Percentiles rank a stretch among this genome's conserved stretches.
Evolutionary conservation across 2,113 vertebrate species (phyloP).

Genomic region (Tursiops truncatus): DNA sequence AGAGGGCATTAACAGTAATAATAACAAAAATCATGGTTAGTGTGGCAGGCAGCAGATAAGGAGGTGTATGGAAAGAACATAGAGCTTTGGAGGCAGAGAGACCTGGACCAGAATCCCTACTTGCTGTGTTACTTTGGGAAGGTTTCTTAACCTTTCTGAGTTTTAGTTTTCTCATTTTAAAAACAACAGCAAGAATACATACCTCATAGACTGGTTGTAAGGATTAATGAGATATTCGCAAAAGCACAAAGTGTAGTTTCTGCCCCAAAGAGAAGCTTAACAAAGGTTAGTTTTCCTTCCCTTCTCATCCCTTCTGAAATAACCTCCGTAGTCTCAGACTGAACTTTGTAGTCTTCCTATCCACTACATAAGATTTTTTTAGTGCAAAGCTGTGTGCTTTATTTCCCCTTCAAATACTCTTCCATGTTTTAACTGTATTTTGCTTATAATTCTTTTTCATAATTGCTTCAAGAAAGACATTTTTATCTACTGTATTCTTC

Average conservation of each 20-base stretch:
- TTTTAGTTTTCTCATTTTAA: constrained; percentile 21
- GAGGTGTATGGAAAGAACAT: neutral
- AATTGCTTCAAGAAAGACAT: constrained; percentile 39
- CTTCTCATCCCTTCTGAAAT: neutral
- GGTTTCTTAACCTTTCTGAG: neutral
- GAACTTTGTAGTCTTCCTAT: neutral
- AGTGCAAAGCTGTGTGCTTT: neutral
- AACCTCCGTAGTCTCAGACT: neutral
- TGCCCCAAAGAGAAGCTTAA: neutral
- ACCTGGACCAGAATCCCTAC: neutral
- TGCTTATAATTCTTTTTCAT: constrained; percentile 11
- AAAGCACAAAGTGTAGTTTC: neutral
- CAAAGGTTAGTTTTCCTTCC: neutral
- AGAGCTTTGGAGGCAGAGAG: neutral
- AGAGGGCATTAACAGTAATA: neutral
- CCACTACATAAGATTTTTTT: neutral
- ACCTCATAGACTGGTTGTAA: neutral
- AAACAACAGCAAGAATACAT: neutral
- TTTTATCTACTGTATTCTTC: constrained; percentile 8
- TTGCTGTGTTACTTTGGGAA: neutral
- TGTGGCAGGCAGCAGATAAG: neutral
- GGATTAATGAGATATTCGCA: neutral
- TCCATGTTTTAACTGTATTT: neutral
- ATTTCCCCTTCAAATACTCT: neutral
- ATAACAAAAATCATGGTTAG: neutral